Evolutionary conservation across 2,888 invertebrate species (phyloP).

Genomic region (Lagria hirta): DNA sequence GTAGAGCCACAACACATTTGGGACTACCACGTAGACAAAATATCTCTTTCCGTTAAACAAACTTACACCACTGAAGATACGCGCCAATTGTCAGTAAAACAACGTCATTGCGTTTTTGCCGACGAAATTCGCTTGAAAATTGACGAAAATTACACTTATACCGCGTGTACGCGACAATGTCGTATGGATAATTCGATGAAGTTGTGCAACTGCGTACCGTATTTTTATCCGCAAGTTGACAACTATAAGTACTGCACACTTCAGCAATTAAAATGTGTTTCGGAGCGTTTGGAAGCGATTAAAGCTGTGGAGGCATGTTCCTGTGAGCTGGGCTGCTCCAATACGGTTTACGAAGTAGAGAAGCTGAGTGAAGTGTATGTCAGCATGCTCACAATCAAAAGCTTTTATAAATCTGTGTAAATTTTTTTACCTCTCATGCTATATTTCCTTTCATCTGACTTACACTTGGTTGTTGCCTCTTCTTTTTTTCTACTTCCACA

Average conservation of each 20-base stretch:
- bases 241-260: conserved; percentile 61
- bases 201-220: conserved; percentile 70
- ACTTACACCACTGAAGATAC: conserved; percentile 78
- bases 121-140: conserved; percentile 64
- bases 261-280: conserved; percentile 63
- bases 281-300: conserved; percentile 57
- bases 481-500: too few relatives aligned
- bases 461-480: too few relatives aligned
- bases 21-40: conserved; percentile 63
- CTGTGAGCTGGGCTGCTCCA: conserved; percentile 74
- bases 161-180: conserved; percentile 74
- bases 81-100: conserved; percentile 65
- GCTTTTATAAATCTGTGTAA: too few relatives aligned
- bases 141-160: conserved; percentile 65
- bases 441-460: too few relatives aligned
- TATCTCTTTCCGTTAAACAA: conserved; percentile 71
- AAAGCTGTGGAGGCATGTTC: conserved; percentile 63
- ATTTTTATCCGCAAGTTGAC: conserved; percentile 65
- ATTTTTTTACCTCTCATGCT: too few relatives aligned
- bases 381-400: too few relatives aligned
- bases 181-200: conserved; percentile 66
- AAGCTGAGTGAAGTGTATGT: conserved; percentile 67
- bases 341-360: conserved; percentile 75
- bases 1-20: conserved; percentile 70
- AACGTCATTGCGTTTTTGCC: conserved; percentile 72